These are phyloP conservation scores for Pollimyrus isidori DNA, from an alignment of 2,113 vertebrate species.

Conservation along the genomic window DNA sequence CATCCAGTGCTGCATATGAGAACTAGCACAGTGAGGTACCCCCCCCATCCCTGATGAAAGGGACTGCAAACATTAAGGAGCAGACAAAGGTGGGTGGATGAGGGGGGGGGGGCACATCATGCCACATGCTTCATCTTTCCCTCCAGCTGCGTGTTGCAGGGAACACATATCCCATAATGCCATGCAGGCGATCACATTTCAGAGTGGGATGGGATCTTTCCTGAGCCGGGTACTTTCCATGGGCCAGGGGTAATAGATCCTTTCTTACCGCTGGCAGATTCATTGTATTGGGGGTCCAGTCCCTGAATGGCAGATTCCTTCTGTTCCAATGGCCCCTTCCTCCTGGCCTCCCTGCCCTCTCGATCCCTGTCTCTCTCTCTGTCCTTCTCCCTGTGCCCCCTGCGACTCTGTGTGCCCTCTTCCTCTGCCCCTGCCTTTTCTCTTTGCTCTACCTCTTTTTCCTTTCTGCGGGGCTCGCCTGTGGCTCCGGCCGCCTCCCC, in stretches of 20 bases:
- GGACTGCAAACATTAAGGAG: background rate
- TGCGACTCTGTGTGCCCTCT: slow-evolving; percentile 26
- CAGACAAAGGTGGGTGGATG: background rate
- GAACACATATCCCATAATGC: background rate
- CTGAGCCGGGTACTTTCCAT: slow-evolving; percentile 81
- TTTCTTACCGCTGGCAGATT: slow-evolving; percentile 60
- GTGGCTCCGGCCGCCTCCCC: slow-evolving; percentile 29
- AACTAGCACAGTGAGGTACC: slow-evolving; percentile 35
- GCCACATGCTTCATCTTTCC: background rate
- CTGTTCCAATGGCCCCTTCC: slow-evolving; percentile 31
- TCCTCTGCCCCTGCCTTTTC: slow-evolving; percentile 43
- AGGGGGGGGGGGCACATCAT: background rate
- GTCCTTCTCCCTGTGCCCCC: slow-evolving; percentile 22
- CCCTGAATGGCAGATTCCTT: slow-evolving; percentile 48
- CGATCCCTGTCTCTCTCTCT: background rate
- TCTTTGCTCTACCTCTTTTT: slow-evolving; percentile 39
- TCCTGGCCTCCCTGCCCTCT: slow-evolving; percentile 44
- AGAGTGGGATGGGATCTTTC: slow-evolving; percentile 60
- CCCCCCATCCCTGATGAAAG: background rate
- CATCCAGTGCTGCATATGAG: slow-evolving; percentile 32
- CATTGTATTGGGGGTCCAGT: slow-evolving; percentile 53
- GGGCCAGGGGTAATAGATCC: slow-evolving; percentile 78
- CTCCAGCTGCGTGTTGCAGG: background rate
- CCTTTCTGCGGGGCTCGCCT: slow-evolving; percentile 42
- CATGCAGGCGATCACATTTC: slow-evolving; percentile 39